These are phyloP conservation scores for Eugnorisma glareosa DNA, from an alignment of 2,888 invertebrate species.

Conservation along the genomic window DNA sequence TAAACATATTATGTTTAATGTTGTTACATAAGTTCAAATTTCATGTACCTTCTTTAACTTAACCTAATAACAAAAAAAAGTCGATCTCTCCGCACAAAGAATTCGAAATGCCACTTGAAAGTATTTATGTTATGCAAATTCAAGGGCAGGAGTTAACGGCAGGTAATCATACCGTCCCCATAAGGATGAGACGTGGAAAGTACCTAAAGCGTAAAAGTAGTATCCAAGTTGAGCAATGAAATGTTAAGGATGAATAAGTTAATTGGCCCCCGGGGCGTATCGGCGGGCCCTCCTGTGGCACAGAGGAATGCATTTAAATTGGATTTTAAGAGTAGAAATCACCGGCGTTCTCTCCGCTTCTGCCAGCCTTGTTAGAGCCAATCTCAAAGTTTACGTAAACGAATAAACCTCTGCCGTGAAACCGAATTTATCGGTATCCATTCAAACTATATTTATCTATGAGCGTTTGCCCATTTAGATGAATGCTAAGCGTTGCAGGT, in stretches of 20 bases:
- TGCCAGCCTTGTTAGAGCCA: conserved; percentile 89
- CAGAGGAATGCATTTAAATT: conserved; percentile 91
- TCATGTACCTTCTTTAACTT: background rate
- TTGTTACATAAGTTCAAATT: background rate
- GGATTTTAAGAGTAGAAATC: conserved; percentile 91
- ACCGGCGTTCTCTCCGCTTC: conserved; percentile 85
- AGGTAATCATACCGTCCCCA: conserved; percentile 64
- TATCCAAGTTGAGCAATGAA: conserved; percentile 88
- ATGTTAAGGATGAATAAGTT: conserved; percentile 91
- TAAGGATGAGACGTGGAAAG: conserved; percentile 74
- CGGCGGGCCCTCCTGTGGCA: conserved; percentile 88
- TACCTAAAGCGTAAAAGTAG: conserved; percentile 77
- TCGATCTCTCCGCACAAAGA: conserved; percentile 17
- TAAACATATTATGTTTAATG: background rate
- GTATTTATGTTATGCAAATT: conserved; percentile 66
- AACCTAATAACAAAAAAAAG: conserved; percentile 7
- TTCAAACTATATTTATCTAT: conserved; percentile 74
- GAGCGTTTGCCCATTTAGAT: conserved; percentile 56
- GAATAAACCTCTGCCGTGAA: conserved; percentile 87
- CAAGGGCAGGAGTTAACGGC: conserved; percentile 61
- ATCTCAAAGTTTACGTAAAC: conserved; percentile 90
- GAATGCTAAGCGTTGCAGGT: conserved; percentile 56
- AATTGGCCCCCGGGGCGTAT: conserved; percentile 90
- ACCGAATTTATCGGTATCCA: conserved; percentile 87
- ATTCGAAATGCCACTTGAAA: conserved; percentile 19